Evolutionary conservation across 1,140 invertebrate genomes (phyloP).

Genomic region (Notospermus geniculatus): DNA sequence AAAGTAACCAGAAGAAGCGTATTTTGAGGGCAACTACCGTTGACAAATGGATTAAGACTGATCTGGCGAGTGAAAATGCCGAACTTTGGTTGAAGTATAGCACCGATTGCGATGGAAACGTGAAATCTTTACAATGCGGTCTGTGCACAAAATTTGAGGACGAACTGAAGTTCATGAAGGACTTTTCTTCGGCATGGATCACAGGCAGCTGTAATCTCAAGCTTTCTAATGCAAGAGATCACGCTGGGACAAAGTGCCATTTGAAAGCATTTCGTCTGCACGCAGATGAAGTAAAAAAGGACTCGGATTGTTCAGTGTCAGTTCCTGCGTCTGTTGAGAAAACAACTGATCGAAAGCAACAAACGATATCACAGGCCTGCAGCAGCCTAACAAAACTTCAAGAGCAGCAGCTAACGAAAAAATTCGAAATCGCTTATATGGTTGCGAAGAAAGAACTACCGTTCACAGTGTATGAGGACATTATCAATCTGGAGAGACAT

Average conservation of each 20-base stretch:
- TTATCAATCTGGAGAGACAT: not conserved
- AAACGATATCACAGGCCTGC: not conserved
- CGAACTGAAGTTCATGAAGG: not conserved
- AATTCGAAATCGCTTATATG: slow-evolving; percentile 7
- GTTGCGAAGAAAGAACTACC: slow-evolving; percentile 7
- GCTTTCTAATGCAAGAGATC: slow-evolving; percentile 6
- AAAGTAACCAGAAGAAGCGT: too few species aligned
- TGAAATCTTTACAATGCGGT: not conserved
- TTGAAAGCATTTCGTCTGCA: not conserved
- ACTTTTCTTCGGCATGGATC: slow-evolving; percentile 5
- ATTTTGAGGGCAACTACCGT: not conserved
- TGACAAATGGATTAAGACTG: not conserved
- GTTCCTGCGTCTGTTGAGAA: too few species aligned
- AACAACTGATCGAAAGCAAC: not conserved
- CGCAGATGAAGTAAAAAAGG: too few species aligned
- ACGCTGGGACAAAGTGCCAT: not conserved
- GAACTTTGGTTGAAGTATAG: slow-evolving; percentile 3
- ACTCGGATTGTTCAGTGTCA: too few species aligned
- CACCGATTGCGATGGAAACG: not conserved
- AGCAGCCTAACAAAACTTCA: not conserved
- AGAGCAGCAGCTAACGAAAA: not conserved
- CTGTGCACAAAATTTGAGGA: not conserved
- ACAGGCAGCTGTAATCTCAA: not conserved
- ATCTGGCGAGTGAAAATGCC: not conserved
- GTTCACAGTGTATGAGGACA: slow-evolving; percentile 5